A percentile compares a stretch with the other conserved stretches of the same genome.
Conservation (phyloP, 2,797 vertebrate genomes). For the Cyclura pinguis region DNA sequence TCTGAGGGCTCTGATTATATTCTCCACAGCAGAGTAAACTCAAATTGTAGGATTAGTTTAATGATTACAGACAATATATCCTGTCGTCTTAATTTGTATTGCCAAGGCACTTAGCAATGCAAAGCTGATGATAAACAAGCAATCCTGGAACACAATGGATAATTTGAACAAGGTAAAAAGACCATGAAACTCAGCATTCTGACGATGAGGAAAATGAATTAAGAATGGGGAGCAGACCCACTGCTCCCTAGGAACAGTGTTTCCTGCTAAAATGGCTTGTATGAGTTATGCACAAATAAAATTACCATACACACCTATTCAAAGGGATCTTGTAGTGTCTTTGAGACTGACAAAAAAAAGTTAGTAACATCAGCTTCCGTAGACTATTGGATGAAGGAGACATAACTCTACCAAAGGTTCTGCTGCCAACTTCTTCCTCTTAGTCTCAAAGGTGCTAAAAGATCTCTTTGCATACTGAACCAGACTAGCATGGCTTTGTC, state of each 20-base stretch:
- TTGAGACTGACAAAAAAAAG: too few relatives aligned
- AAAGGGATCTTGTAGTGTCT: too few relatives aligned
- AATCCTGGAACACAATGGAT: conserved; percentile 14
- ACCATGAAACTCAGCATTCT: conserved; percentile 18
- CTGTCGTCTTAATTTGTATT: conserved; percentile 18
- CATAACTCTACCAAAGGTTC: too few relatives aligned
- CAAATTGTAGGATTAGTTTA: conserved; percentile 34
- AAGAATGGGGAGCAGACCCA: background rate
- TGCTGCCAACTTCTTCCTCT: too few relatives aligned
- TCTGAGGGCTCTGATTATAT: background rate
- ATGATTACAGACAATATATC: conserved; percentile 29
- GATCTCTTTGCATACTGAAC: too few relatives aligned
- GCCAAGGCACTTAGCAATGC: conserved; percentile 17
- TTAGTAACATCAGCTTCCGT: too few relatives aligned
- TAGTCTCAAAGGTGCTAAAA: too few relatives aligned
- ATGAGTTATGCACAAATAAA: conserved; percentile 6
- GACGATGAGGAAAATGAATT: conserved; percentile 14
- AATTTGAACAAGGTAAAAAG: conserved; percentile 30
- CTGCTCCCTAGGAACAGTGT: background rate
- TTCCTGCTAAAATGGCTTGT: background rate
- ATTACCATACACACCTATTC: background rate
- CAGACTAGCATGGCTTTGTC: too few relatives aligned
- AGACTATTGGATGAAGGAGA: too few relatives aligned
- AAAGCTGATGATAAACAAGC: conserved; percentile 21
- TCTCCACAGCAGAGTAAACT: conserved; percentile 17